Evolutionary conservation across 2,113 vertebrate species (phyloP), one percentile per base, ranked within the genome.

Genomic region (Calyptommatus sinebrachiatus): DNA sequence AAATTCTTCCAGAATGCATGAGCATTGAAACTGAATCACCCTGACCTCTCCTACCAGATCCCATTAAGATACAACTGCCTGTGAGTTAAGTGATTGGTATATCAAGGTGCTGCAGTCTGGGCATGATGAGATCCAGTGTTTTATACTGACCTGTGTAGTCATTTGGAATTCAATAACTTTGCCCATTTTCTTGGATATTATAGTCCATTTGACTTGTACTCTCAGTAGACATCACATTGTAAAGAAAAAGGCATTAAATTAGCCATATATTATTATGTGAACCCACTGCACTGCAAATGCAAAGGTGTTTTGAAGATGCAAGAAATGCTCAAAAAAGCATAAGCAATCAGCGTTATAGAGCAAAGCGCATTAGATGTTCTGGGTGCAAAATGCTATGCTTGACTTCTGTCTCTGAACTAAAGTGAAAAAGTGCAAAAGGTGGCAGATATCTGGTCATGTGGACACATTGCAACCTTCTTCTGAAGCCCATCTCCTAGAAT

Each of bases 101-200:
- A 71, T n/a, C 11, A 70, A 78, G 79, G 88, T 50, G 24, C 31
- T 63, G 5, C 65, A 79, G 86, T 80, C 81, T 75, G 83, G 74
- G 81, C 88, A 81, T 83, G 80, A 90, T 83, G 85, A 85, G 75
- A 83, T 88, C 87, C 68, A 48, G 45, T 41, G 87, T 81, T 87
- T 84, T 50, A 28, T 1, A 28, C 82, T 85, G 87, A 84, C 2
- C 68, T 67, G 53, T 57, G 57, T 89, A 93, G 94, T 93, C 92
- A 90, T 91, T 24, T 84, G 70, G 76, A 91, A 92, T 92, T 77
- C 90, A 87, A 84, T 92, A 91, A 91, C 83, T 83, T 12, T 66
- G n/a, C 65, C 28, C 65, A 66, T 28, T 66, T 66, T 29, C 65
- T 12, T 14, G 16, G n/a, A 14, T 14, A 66, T 12, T 66, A 66